Evolutionary conservation across 1,140 invertebrate genomes (phyloP).

Genomic region (Teleopsis dalmanni): DNA sequence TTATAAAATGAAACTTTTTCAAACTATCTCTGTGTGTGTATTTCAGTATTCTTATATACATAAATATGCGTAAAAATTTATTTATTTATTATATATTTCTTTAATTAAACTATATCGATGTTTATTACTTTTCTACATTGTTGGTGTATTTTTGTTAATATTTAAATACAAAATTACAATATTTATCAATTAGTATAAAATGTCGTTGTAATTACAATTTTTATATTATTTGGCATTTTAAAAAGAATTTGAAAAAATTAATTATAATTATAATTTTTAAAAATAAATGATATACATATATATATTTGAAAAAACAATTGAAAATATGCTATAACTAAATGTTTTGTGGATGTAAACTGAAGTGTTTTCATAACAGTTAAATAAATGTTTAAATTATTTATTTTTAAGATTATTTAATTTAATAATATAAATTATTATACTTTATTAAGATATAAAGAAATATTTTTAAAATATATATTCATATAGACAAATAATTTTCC

Average conservation of each 20-base stretch:
- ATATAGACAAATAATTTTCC: too few relatives aligned
- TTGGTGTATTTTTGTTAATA: slow-evolving; percentile 6
- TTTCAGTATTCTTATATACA: slow-evolving; percentile 5
- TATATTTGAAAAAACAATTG: too few relatives aligned
- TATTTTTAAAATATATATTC: too few relatives aligned
- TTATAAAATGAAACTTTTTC: slow-evolving; percentile 9
- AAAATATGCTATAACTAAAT: too few relatives aligned
- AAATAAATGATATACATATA: background rate
- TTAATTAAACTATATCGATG: slow-evolving; percentile 3
- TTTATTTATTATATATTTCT: slow-evolving; percentile 1
- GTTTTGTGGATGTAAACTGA: too few relatives aligned
- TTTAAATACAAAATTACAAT: slow-evolving; percentile 1
- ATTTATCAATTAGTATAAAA: slow-evolving; percentile 1
- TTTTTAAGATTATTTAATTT: too few relatives aligned
- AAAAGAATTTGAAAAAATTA: background rate
- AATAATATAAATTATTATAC: too few relatives aligned
- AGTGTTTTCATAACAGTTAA: too few relatives aligned
- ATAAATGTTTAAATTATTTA: too few relatives aligned
- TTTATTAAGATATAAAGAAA: too few relatives aligned
- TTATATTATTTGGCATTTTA: background rate
- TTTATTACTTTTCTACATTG: slow-evolving; percentile 12
- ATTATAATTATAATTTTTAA: background rate
- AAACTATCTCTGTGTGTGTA: slow-evolving; percentile 9
- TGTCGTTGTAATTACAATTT: slow-evolving; percentile 8
- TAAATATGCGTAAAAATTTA: slow-evolving; percentile 5